Evolutionary conservation across 2,888 invertebrate species (phyloP), one percentile per base, ranked within the genome.

Genomic region (Acleris literana): DNA sequence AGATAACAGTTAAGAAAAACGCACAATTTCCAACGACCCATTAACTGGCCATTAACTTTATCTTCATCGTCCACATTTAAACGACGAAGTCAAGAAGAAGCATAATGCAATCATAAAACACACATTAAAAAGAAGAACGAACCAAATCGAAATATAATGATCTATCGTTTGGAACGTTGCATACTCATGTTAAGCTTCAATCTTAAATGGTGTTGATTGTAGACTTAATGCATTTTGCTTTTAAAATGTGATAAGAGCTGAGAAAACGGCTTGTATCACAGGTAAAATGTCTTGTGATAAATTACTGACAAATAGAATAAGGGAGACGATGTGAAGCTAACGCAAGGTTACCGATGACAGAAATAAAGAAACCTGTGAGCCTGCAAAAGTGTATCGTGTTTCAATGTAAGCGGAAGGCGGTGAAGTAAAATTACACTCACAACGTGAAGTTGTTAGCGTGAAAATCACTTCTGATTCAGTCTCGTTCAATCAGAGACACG

Each of bases 251-350:
- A 39, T 39, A 59, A 59, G 64, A 44, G 60, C 68, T 52, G 59
- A 71, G 72, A 70, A 73, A 74, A 73, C 69, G 64, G 69, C 53
- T 63, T 64, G 57, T 64, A 60, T 55, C 55, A 51, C 49, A 29
- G 55, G 75, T 74, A 72, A 73, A 78, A 74, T 71, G 70, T 72
- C 75, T 70, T 66, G 73, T 79, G 79, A 85, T 76, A 83, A 82
- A 85, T 81, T 71, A 79, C 73, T 77, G 78, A 78, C 79, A 83
- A 82, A 84, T 78, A 76, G 76, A 78, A 79, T 79, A 77, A 80
- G 77, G 72, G 71, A 46, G 18, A 39, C 39, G 60, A 70, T 68
- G 72, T 64, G 70, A 71, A 76, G 79, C 78, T 80, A 79, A 75
- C 75, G 73, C 60, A 66, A 71, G 74, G 71, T 74, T 74, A 74